Percentiles rank a stretch among this genome's conserved stretches.
These are phyloP conservation scores for Globicephala melas DNA, from an alignment of 2,113 vertebrate genomes.

Conservation along the genomic window DNA sequence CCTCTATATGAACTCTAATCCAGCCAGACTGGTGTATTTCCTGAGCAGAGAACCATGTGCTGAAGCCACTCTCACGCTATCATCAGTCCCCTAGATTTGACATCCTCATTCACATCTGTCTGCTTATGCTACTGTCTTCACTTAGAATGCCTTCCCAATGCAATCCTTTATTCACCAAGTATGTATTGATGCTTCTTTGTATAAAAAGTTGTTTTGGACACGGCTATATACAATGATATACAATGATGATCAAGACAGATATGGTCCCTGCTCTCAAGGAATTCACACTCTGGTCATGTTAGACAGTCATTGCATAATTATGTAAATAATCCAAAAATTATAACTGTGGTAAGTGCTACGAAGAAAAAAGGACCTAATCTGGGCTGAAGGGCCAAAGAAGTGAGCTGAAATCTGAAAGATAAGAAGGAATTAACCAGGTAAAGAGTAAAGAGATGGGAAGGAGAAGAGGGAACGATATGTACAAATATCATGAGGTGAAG, in stretches of 20 bases:
- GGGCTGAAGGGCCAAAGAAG: neutral
- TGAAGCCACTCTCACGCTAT: neutral
- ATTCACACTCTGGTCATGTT: neutral
- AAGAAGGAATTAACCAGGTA: neutral
- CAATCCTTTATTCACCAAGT: neutral
- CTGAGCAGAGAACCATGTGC: neutral
- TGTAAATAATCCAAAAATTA: neutral
- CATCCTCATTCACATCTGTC: neutral
- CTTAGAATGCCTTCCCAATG: neutral
- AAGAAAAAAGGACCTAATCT: neutral
- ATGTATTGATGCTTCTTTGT: neutral
- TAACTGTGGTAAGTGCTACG: neutral
- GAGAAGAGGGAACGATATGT: neutral
- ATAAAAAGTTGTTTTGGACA: neutral
- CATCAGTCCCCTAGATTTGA: neutral
- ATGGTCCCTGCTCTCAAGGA: neutral
- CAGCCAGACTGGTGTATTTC: neutral
- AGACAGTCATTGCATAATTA: neutral
- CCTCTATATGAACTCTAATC: neutral
- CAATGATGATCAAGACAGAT: neutral
- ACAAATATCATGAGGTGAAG: neutral
- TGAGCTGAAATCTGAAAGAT: neutral
- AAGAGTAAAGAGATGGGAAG: neutral
- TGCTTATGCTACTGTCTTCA: neutral
- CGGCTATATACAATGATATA: neutral